A percentile compares a stretch with the other conserved stretches of the same genome.
These are phyloP conservation scores for Heliconius hortense DNA, from an alignment of 2,888 invertebrate genomes.

Conservation along the genomic window DNA sequence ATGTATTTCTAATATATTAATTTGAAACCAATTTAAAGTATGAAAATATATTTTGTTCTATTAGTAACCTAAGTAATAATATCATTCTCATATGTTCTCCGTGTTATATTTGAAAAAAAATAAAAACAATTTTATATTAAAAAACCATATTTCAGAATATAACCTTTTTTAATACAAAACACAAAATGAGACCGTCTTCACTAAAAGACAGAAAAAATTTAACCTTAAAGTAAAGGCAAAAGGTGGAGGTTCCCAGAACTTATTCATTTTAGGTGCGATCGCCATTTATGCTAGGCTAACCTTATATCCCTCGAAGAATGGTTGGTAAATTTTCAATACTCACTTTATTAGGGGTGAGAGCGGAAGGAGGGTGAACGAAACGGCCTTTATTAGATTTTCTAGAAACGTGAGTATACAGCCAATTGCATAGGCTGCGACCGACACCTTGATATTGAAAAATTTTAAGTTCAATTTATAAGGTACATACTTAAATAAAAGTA, in stretches of 20 bases:
- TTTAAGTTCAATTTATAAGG: constrained; percentile 34
- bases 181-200: constrained; percentile 55
- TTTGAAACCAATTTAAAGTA: too few relatives aligned
- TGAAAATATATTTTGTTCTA: too few relatives aligned
- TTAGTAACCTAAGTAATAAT: too few relatives aligned
- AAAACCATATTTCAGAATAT: constrained; percentile 57
- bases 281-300: constrained; percentile 70
- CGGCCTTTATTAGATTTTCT: constrained; percentile 80
- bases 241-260: constrained; percentile 24
- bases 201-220: constrained; percentile 21
- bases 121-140: not conserved
- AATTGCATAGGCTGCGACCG: constrained; percentile 64
- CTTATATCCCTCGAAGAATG: constrained; percentile 80
- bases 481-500: constrained; percentile 8
- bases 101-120: not conserved
- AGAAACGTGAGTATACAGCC: constrained; percentile 67
- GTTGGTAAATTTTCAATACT: constrained; percentile 83
- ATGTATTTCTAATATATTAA: too few relatives aligned
- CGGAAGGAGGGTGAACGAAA: constrained; percentile 72
- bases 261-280: constrained; percentile 55
- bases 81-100: too few relatives aligned
- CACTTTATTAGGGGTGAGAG: constrained; percentile 79
- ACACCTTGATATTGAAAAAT: constrained; percentile 64
- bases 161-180: constrained; percentile 49
- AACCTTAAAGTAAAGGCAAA: constrained; percentile 40